These are phyloP conservation scores for Xenotilapia flavipinnis DNA, from an alignment of 2,113 vertebrate species.

Conservation along the genomic window DNA sequence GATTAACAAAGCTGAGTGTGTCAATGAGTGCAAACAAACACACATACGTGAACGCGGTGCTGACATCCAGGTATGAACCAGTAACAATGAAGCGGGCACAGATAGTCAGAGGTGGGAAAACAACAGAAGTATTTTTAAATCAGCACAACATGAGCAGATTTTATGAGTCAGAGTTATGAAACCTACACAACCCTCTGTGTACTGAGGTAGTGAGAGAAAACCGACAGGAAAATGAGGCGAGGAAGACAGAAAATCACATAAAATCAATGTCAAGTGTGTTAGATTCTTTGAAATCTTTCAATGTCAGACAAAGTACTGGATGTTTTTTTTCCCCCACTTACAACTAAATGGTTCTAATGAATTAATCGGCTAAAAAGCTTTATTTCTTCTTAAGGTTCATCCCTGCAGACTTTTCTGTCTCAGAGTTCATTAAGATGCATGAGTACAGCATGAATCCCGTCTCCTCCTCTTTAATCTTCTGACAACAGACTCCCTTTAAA, in stretches of 20 bases:
- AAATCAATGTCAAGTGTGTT: background rate
- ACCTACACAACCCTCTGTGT: background rate
- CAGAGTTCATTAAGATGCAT: background rate
- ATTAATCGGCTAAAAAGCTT: background rate
- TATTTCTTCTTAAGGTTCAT: background rate
- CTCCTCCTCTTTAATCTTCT: background rate
- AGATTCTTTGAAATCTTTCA: background rate
- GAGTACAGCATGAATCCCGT: background rate
- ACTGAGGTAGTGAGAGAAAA: background rate
- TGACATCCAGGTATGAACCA: background rate
- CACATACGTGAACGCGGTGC: background rate
- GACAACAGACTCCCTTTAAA: background rate
- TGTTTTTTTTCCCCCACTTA: background rate
- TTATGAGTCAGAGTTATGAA: background rate
- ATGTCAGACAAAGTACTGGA: background rate
- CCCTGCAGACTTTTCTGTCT: background rate
- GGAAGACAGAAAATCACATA: background rate
- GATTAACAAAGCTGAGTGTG: background rate
- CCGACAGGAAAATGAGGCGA: background rate
- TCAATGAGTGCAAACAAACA: background rate
- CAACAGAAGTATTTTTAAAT: background rate
- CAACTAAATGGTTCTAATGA: background rate
- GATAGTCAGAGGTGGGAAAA: background rate
- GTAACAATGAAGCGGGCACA: background rate
- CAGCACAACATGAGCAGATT: background rate